Evolutionary conservation across 2,888 invertebrate genomes (phyloP), one percentile per base, ranked within the genome.

Genomic region (Xanthia icteritia): DNA sequence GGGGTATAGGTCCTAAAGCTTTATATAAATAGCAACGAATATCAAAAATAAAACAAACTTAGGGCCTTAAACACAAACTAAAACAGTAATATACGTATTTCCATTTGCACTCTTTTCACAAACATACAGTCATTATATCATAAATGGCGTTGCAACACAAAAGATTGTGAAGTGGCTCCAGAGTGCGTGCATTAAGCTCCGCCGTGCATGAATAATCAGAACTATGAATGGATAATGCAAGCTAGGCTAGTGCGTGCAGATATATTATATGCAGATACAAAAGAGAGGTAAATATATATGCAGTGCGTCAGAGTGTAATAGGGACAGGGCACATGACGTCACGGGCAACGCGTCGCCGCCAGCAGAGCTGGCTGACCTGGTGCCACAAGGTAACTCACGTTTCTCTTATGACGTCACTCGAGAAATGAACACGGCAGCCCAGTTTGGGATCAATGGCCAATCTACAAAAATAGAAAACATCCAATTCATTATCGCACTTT

Each of bases 381-480:
- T 83, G 82, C 74, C 86, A 77, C 88, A 87, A 91, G 90, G 88
- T 89, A 91, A 97, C 97, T 97, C 97, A 96, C 97, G 94, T 95
- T 95, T 95, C 94, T 95, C 92, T 93, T 92, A 94, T 95, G 96
- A 95, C 96, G 95, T 96, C 94, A 95, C 95, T 96, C 93, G 95
- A 92, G 92, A 97, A 97, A 94, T 93, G 97, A 91, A 97, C 97
- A 90, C 96, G 96, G 94, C 93, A 95, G 93, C 97, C 97, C 94
- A 96, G 94, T 95, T 96, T 96, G 92, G 94, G 94, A 93, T 94
- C 94, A 95, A 96, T 95, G 96, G 94, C 96, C 96, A 97, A 96
- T 96, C 97, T 97, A 97, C 94, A 96, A 97, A 68, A 93, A 96
- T 94, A 96, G 94, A 96, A 94, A 96, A 94, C 54, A 91, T 89